phyloP scores from a whole-genome alignment of 2,797 vertebrate species.

The Varecia variegata region DNA sequence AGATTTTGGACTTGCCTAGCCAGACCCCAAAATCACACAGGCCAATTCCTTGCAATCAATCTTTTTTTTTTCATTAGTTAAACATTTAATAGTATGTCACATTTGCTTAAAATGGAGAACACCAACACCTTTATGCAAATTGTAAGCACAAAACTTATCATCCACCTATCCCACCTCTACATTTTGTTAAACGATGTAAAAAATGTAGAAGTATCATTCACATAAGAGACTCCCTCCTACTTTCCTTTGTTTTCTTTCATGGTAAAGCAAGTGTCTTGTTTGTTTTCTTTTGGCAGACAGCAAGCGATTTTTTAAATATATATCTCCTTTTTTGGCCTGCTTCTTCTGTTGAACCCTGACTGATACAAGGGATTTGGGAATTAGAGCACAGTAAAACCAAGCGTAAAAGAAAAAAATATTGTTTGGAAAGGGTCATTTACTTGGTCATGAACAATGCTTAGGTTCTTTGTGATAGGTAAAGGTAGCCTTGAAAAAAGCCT shows the following conservation, averaged over 20 bases:
- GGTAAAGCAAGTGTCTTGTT: constrained; percentile 43
- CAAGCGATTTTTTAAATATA: constrained; percentile 45
- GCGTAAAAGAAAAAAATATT: neutral
- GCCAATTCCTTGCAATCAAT: neutral
- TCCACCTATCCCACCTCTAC: neutral
- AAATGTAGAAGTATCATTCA: neutral
- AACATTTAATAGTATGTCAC: neutral
- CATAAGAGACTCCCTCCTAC: neutral
- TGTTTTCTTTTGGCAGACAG: constrained; percentile 58
- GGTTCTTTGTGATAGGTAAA: neutral
- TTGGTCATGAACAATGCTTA: neutral
- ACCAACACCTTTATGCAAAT: neutral
- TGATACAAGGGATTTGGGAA: neutral
- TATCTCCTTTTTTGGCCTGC: neutral
- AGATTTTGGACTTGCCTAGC: neutral
- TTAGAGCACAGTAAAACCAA: neutral
- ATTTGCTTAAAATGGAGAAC: constrained; percentile 1
- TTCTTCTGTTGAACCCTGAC: neutral
- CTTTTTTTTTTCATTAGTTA: neutral
- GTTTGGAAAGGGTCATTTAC: neutral
- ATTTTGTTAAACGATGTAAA: neutral
- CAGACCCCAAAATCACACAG: neutral
- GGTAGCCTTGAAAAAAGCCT: neutral
- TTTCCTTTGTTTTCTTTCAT: neutral
- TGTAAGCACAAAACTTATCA: neutral